Evolutionary conservation across 2,888 invertebrate species (phyloP).

Genomic region (Drosophila monieri): DNA sequence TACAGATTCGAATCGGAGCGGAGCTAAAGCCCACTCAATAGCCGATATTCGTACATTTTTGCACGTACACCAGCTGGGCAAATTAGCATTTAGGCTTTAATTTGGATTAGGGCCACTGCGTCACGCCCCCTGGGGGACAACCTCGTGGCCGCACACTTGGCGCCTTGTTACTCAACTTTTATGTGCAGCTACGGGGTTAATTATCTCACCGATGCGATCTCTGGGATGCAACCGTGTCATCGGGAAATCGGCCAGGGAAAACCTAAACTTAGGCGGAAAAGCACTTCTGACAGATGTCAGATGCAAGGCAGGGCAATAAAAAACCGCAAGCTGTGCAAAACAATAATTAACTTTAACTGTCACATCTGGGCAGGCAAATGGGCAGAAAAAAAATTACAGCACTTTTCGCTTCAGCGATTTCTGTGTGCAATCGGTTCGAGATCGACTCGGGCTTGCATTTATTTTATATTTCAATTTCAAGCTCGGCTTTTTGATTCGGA

Average conservation of each 20-base stretch:
- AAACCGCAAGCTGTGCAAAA: slow-evolving; percentile 38
- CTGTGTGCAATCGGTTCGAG: slow-evolving; percentile 1
- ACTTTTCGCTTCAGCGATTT: slow-evolving; percentile 45
- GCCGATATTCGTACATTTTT: slow-evolving; percentile 44
- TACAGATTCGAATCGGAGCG: slow-evolving; percentile 30
- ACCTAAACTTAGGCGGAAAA: slow-evolving; percentile 6
- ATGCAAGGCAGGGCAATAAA: not conserved
- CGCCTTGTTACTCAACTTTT: slow-evolving; percentile 30
- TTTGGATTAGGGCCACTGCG: slow-evolving; percentile 29
- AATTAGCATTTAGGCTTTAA: slow-evolving; percentile 33
- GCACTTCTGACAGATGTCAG: slow-evolving; percentile 43
- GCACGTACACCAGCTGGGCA: slow-evolving; percentile 57
- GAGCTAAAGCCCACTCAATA: not conserved
- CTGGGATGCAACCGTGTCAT: slow-evolving; percentile 16
- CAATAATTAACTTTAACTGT: slow-evolving; percentile 36
- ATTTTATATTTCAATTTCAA: not conserved
- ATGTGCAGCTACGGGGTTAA: slow-evolving; percentile 23
- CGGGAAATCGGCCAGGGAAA: slow-evolving; percentile 17
- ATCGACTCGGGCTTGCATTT: not conserved
- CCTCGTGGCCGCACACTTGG: not conserved
- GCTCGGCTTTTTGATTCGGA: not conserved
- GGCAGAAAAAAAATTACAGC: slow-evolving; percentile 56
- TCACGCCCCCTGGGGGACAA: slow-evolving; percentile 9
- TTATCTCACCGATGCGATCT: slow-evolving; percentile 28
- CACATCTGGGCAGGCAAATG: slow-evolving; percentile 11